These are phyloP conservation scores for Hetaerina americana DNA, from an alignment of 1,140 invertebrate species.

Conservation along the genomic window DNA sequence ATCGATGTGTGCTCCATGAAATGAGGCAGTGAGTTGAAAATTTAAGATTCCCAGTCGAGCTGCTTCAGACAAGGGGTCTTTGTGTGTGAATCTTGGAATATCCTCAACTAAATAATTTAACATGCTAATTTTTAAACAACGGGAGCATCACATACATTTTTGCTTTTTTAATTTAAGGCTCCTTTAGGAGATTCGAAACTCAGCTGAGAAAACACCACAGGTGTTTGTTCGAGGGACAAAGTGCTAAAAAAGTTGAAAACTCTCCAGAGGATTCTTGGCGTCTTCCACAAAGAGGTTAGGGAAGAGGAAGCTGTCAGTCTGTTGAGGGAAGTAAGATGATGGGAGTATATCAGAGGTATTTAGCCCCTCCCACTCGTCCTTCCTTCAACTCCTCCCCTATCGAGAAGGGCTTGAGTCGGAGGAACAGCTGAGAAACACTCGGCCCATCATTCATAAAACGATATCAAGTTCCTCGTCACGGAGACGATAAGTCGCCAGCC, in stretches of 20 bases:
- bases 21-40: too few relatives aligned
- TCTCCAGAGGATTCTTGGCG: not conserved
- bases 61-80: too few relatives aligned
- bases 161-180: not conserved
- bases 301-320: not conserved
- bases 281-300: not conserved
- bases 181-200: not conserved
- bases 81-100: too few relatives aligned
- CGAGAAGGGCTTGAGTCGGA: not conserved
- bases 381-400: too few relatives aligned
- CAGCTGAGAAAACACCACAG: not conserved
- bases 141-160: too few relatives aligned
- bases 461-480: not conserved
- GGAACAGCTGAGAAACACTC: not conserved
- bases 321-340: not conserved
- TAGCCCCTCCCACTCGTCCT: not conserved
- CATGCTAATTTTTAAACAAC: too few relatives aligned
- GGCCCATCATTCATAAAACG: not conserved
- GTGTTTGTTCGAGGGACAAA: not conserved
- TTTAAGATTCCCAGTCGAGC: too few relatives aligned
- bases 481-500: too few relatives aligned
- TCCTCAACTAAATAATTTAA: too few relatives aligned
- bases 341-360: not conserved
- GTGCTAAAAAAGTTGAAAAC: not conserved
- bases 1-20: too few relatives aligned